Evolutionary conservation across 2,888 invertebrate genomes (phyloP).

Genomic region (Heliconius sara): DNA sequence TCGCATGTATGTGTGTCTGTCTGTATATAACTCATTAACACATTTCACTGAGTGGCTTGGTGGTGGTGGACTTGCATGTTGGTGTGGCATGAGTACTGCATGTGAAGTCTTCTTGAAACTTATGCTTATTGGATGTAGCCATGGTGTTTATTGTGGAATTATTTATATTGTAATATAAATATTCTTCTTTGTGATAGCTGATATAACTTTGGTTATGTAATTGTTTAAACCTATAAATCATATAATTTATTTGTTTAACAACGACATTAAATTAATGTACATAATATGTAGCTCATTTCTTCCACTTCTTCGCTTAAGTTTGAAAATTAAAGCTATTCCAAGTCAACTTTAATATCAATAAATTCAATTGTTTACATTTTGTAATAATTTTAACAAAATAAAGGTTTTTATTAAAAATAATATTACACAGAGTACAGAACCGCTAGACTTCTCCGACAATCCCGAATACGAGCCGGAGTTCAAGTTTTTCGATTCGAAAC

Average conservation of each 20-base stretch:
- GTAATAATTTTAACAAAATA: neutral
- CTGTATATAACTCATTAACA: conserved; percentile 33
- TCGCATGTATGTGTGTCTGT: conserved; percentile 19
- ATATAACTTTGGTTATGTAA: neutral
- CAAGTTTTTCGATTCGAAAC: conserved; percentile 94
- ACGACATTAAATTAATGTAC: neutral
- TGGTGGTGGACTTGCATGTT: conserved; percentile 32
- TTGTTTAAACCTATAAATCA: neutral
- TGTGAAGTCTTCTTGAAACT: conserved; percentile 4
- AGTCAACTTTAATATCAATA: neutral
- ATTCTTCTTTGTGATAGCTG: neutral
- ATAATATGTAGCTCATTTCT: neutral
- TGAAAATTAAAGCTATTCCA: neutral
- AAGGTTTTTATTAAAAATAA: neutral
- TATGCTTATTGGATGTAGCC: conserved; percentile 18
- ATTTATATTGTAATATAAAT: neutral
- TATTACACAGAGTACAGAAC: conserved; percentile 86
- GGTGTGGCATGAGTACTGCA: conserved; percentile 32
- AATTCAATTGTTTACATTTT: neutral
- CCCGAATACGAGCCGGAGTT: conserved; percentile 95
- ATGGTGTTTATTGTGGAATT: conserved; percentile 21
- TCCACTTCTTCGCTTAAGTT: neutral
- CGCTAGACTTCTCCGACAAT: conserved; percentile 97
- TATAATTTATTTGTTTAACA: neutral
- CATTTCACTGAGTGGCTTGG: conserved; percentile 36